These are phyloP conservation scores for Anaspis maculata DNA, from an alignment of 2,888 invertebrate genomes.

Conservation along the genomic window DNA sequence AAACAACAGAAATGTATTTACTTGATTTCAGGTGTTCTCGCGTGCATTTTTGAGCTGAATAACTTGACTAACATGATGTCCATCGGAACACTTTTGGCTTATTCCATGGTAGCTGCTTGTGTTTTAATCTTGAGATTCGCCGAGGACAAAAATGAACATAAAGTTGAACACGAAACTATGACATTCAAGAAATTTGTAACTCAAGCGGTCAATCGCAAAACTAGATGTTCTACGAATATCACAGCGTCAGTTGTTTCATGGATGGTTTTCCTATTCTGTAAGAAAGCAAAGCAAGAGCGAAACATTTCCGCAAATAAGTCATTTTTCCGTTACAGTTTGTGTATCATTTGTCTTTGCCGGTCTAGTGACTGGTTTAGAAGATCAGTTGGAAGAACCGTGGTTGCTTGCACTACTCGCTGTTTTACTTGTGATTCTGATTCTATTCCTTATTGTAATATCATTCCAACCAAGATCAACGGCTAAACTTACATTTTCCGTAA, in stretches of 20 bases:
- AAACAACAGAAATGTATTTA: no score
- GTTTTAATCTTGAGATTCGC: conserved; percentile 62
- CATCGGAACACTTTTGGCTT: conserved; percentile 78
- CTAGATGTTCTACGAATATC: conserved; percentile 40
- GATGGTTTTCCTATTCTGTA: conserved; percentile 47
- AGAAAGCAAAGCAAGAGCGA: conserved; percentile 8
- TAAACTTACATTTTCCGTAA: conserved; percentile 56
- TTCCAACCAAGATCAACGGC: conserved; percentile 55
- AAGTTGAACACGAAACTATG: conserved; percentile 30
- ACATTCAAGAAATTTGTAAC: conserved; percentile 22
- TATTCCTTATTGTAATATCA: conserved; percentile 47
- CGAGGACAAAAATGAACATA: conserved; percentile 36
- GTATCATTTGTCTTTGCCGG: conserved; percentile 34
- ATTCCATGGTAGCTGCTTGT: conserved; percentile 83
- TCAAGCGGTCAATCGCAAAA: conserved; percentile 43
- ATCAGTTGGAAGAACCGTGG: conserved; percentile 34
- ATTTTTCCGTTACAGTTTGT: conserved; percentile 25
- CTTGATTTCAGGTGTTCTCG: conserved; percentile 73
- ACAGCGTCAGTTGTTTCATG: conserved; percentile 43
- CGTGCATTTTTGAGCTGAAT: conserved; percentile 73
- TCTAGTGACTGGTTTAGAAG: conserved; percentile 33
- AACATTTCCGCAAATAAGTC: conserved; percentile 3
- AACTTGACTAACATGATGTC: conserved; percentile 87
- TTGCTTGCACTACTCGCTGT: conserved; percentile 8
- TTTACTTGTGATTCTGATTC: conserved; percentile 30